Evolutionary conservation across 2,888 invertebrate genomes (phyloP).

Genomic region (Lasioglossum marginatum): DNA sequence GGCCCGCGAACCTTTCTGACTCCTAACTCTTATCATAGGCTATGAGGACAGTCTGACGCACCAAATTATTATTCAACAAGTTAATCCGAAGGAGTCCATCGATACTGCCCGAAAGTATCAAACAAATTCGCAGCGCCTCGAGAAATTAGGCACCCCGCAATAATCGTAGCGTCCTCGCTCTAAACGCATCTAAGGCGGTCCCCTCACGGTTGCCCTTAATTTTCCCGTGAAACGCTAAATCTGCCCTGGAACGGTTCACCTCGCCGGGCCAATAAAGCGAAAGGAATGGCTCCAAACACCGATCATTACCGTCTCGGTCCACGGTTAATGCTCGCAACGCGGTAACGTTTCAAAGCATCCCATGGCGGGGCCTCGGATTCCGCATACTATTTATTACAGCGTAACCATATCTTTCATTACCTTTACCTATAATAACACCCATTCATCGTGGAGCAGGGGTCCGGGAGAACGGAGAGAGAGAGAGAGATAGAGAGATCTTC

Average conservation of each 20-base stretch:
- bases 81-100: not conserved
- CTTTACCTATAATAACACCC: constrained; percentile 53
- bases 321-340: constrained; percentile 3
- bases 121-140: not conserved
- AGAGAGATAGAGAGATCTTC: not conserved
- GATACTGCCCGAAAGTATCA: not conserved
- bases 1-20: not conserved
- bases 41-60: not conserved
- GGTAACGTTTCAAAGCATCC: constrained; percentile 8
- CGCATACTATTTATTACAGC: constrained; percentile 53
- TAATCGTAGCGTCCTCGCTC: not conserved
- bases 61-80: not conserved
- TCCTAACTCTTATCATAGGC: constrained; percentile 30
- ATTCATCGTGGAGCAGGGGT: constrained; percentile 32
- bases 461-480: not conserved
- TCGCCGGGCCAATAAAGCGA: constrained; percentile 29
- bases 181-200: not conserved
- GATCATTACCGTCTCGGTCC: constrained; percentile 48
- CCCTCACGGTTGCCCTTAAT: constrained; percentile 25
- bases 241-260: constrained; percentile 37
- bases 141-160: constrained; percentile 2
- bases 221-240: constrained; percentile 49
- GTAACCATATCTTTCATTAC: constrained; percentile 61
- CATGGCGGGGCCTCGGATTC: constrained; percentile 32
- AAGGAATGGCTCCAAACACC: constrained; percentile 37